Base-by-base conservation (phyloP, 2,888 invertebrate genomes). In the Terebella lapidaria region DNA sequence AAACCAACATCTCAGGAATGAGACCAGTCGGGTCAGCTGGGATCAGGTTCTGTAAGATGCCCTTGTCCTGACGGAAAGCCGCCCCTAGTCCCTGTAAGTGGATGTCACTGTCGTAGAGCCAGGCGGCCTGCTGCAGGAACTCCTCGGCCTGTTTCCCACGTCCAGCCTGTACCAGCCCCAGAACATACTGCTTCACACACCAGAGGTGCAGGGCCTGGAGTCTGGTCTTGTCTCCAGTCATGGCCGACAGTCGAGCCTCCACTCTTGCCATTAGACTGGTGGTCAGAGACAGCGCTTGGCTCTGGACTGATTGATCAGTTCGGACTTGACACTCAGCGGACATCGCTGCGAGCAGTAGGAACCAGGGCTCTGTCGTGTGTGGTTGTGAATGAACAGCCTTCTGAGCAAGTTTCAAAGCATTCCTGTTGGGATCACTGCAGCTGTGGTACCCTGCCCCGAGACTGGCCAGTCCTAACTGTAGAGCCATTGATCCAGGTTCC, bases 221-320 rank as follows among this genome's bases (percentile, higher is more conserved):
- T n/a, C 24, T 26, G 0, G n/a, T 24, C 49, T 52, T 57, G 51
- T 70, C 1, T 81, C 74, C 59, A 81, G 76, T 72, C 83, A 77
- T 3, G 87, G 87, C 73, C 84, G 79, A 71, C 22, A 42, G 49
- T 4, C 27, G 27, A 22, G 24, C 5, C 25, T 56, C 49, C 22
- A 51, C 26, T n/a, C 24, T 49, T 5, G 49, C 15, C 49, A 49
- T 49, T 5, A 49, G 49, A 49, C 22, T 15, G 24, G 49, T 22
- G 22, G 49, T 49, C 15, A 49, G 49, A 5, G 49, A 49, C 15
- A 49, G 22, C 49, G 18, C 10, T 25, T 3, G 25, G n/a, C 46
- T 10, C 46, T 24, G 46, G 22, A 56, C 18, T 20, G 18, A 28
- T 55, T 4, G 28, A 20, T 18, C 20, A n/a, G 55, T n/a, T 20